These are phyloP conservation scores for Petroica traversi DNA, from an alignment of 2,113 vertebrate species.

Conservation along the genomic window DNA sequence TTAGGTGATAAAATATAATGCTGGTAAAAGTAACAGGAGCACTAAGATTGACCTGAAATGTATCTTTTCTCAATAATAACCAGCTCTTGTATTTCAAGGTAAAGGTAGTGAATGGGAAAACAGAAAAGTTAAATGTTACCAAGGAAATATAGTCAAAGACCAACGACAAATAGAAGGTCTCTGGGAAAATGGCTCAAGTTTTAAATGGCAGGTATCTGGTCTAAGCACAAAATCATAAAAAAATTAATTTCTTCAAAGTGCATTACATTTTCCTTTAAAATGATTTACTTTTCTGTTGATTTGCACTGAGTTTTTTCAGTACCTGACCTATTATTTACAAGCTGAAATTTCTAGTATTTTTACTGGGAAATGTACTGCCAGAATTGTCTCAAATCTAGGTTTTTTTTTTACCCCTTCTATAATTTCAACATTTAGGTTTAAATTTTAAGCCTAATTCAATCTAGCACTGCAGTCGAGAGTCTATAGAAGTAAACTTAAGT, in stretches of 20 bases:
- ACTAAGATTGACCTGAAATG: neutral
- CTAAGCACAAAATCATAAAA: neutral
- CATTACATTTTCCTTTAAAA: neutral
- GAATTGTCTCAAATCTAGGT: neutral
- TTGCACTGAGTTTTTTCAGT: neutral
- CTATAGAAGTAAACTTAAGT: neutral
- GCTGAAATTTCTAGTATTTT: neutral
- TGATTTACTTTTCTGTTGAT: neutral
- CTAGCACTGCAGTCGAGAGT: neutral
- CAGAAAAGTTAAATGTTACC: neutral
- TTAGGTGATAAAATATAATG: neutral
- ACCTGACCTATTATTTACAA: neutral
- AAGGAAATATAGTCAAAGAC: slow-evolving; percentile 5
- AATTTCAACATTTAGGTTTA: neutral
- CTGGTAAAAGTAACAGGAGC: neutral
- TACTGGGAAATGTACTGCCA: neutral
- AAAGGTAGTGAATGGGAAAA: neutral
- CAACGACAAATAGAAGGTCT: neutral
- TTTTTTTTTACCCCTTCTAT: neutral
- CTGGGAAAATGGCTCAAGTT: neutral
- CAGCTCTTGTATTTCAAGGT: neutral
- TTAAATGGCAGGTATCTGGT: neutral
- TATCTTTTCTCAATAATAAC: neutral
- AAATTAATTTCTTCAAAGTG: neutral
- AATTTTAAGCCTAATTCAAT: neutral